Conservation (phyloP, 2,888 invertebrate species). For the Tethea ocularis region DNA sequence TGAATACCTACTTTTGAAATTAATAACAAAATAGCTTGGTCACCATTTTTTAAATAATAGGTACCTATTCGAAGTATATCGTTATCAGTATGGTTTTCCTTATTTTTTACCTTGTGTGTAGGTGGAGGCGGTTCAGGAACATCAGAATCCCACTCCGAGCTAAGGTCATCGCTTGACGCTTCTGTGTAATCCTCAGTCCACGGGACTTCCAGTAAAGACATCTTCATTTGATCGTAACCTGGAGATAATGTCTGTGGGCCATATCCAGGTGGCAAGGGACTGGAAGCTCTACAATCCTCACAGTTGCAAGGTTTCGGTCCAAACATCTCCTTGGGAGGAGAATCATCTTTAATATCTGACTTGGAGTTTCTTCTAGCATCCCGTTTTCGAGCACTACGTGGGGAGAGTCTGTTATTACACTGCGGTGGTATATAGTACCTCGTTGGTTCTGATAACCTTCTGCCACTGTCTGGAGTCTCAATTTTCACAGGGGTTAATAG, state of each 20-base stretch:
- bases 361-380: conserved; percentile 68
- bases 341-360: conserved; percentile 55
- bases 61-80: not conserved
- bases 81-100: not conserved
- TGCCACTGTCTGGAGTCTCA: conserved; percentile 70
- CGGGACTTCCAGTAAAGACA: conserved; percentile 90
- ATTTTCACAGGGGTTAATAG: conserved; percentile 74
- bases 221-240: conserved; percentile 92
- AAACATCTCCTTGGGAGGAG: conserved; percentile 54
- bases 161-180: conserved; percentile 95
- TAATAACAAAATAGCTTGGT: not conserved
- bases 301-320: conserved; percentile 76
- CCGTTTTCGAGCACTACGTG: conserved; percentile 72
- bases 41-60: not conserved
- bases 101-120: conserved; percentile 60
- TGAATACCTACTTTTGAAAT: not conserved
- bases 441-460: conserved; percentile 71
- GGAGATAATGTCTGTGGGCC: conserved; percentile 78
- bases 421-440: conserved; percentile 76
- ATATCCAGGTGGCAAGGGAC: conserved; percentile 77
- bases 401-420: conserved; percentile 75
- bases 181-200: conserved; percentile 92
- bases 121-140: conserved; percentile 84
- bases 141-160: conserved; percentile 96
- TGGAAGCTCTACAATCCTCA: conserved; percentile 79